Evolutionary conservation across 1,140 invertebrate species (phyloP).

Genomic region (Dryas iulia): DNA sequence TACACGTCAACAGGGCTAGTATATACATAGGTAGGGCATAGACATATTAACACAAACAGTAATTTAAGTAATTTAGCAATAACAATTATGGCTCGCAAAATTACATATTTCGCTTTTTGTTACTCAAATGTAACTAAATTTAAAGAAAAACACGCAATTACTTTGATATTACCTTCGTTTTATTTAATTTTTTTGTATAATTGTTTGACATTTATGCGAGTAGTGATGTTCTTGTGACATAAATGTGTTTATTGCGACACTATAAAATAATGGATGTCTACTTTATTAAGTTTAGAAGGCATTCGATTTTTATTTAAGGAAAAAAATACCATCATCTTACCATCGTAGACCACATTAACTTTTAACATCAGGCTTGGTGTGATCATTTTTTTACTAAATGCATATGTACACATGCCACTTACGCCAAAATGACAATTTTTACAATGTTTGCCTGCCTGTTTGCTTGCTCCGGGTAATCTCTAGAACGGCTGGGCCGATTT

Average conservation of each 20-base stretch:
- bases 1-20: too few species aligned
- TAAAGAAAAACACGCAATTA: conserved; percentile 3
- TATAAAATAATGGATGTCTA: neutral
- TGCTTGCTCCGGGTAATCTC: too few species aligned
- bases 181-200: neutral
- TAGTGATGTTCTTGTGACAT: conserved; percentile 3
- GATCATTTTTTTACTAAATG: too few species aligned
- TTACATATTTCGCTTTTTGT: neutral
- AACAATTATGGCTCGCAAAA: neutral
- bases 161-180: neutral
- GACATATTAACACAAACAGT: too few species aligned
- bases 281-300: neutral
- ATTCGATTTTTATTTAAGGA: neutral
- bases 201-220: neutral
- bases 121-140: neutral
- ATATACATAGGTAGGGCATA: too few species aligned
- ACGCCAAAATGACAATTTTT: too few species aligned
- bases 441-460: too few species aligned
- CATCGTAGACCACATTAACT: too few species aligned
- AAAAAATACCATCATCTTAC: too few species aligned
- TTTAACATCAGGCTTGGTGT: too few species aligned
- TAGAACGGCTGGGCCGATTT: too few species aligned
- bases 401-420: too few species aligned
- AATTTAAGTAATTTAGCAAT: conserved; percentile 2
- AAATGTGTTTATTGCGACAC: neutral